Evolutionary conservation across 2,113 vertebrate species (phyloP), one percentile per base, ranked within the genome.

Genomic region (Colius striatus): DNA sequence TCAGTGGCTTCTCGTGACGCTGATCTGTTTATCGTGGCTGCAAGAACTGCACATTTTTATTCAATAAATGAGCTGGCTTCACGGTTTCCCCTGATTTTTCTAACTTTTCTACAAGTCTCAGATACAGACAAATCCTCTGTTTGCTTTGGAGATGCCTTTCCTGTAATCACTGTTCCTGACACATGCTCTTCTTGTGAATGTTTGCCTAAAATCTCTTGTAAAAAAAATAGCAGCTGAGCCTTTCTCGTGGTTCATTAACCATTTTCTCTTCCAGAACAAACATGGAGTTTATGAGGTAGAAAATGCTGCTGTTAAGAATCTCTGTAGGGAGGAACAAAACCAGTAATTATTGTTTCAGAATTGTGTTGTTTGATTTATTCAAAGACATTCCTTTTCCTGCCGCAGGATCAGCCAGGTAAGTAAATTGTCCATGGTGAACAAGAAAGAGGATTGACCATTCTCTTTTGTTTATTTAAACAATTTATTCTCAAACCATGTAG

Each of bases 1-100:
- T 67, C 7, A 32, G 93, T 26, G 34, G 16, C 34, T 72, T 57
- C 32, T 76, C 32, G 9, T 71, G 53, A 45, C 58, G n/a, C 27
- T 0, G 0, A n/a, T 16, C 32, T 25, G 7, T 85, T 50, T 51
- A 23, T 71, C 0, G 1, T 8, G 34, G 57, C 32, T 81, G 53
- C 48, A 76, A 66, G 45, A 60, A 61, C 5, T 34, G 19, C 26
- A 41, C 5, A 26, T 36, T 67, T 83, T 72, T 41, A 41, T 41
- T 58, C 14, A 67, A 45, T 23, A 34, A 58, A 63, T 21, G 18
- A 36, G 9, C 6, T 27, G 30, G 36, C 16, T 65, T 80, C 57
- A 80, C 20, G 50, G 26, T 17, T 55, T 55, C 43, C 17, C 20
- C 51, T 25, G 29, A 12, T 60, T 58, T 68, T 74, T 63, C 67